These are phyloP conservation scores for Oryzias sinensis DNA, from an alignment of 2,797 vertebrate genomes.

Conservation along the genomic window DNA sequence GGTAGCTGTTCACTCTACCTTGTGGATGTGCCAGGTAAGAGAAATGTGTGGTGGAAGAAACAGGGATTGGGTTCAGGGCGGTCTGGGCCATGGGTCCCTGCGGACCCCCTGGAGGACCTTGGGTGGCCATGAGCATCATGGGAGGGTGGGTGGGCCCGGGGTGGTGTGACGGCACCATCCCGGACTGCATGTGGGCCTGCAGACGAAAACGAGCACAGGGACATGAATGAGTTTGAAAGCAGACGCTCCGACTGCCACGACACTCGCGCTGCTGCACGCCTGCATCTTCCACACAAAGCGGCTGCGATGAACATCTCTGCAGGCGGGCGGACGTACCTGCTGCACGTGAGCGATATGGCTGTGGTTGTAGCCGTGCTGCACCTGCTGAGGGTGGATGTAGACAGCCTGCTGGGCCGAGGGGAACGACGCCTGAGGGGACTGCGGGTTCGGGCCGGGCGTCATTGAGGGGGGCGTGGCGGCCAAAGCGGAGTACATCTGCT, in stretches of 20 bases:
- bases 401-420: slow-evolving; percentile 94
- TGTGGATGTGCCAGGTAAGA: slow-evolving; percentile 97
- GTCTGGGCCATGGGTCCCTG: slow-evolving; percentile 91
- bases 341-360: slow-evolving; percentile 97
- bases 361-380: slow-evolving; percentile 95
- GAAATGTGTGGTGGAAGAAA: slow-evolving; percentile 97
- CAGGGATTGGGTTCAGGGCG: slow-evolving; percentile 95
- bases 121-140: slow-evolving; percentile 99
- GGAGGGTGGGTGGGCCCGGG: slow-evolving; percentile 85
- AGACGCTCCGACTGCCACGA: too few species aligned
- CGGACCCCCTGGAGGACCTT: slow-evolving; percentile 89
- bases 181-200: slow-evolving; percentile 98
- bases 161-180: slow-evolving; percentile 92
- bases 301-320: too few species aligned
- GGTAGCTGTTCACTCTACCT: slow-evolving; percentile 75
- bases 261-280: too few species aligned
- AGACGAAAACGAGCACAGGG: background rate
- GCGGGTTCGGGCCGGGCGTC: slow-evolving; percentile 94
- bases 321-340: slow-evolving; percentile 79
- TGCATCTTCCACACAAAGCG: too few species aligned
- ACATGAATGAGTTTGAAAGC: background rate
- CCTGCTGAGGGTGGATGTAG: slow-evolving; percentile 95
- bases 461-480: slow-evolving; percentile 95
- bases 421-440: slow-evolving; percentile 95
- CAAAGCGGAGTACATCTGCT: slow-evolving; percentile 94